Evolutionary conservation across 2,797 vertebrate genomes (phyloP).

Genomic region (Acrossocheilus wenchowensis): DNA sequence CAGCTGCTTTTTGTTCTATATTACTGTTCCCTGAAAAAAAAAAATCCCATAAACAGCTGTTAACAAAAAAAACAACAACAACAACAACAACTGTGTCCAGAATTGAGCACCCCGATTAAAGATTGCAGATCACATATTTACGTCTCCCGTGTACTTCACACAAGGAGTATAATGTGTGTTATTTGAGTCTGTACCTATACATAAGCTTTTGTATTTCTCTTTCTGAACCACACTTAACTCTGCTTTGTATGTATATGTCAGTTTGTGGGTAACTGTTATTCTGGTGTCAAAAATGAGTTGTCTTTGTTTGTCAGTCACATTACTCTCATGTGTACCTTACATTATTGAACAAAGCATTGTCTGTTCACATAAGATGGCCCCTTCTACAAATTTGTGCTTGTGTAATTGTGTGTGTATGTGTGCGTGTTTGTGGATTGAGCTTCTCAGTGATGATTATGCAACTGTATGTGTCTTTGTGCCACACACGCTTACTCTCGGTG

Average conservation of each 20-base stretch:
- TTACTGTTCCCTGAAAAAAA: too few relatives aligned
- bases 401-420: constrained; percentile 16
- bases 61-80: too few relatives aligned
- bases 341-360: constrained; percentile 38
- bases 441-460: constrained; percentile 34
- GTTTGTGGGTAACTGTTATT: neutral
- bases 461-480: constrained; percentile 34
- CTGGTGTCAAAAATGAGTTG: neutral
- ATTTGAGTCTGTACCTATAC: neutral
- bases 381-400: constrained; percentile 33
- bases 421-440: constrained; percentile 4
- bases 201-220: neutral
- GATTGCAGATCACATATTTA: neutral
- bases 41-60: too few relatives aligned
- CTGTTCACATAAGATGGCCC: constrained; percentile 43
- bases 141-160: neutral
- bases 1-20: too few relatives aligned
- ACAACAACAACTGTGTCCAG: too few relatives aligned
- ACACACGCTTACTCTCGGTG: constrained; percentile 27
- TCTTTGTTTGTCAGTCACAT: constrained; percentile 9
- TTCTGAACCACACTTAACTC: neutral
- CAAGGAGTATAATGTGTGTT: neutral
- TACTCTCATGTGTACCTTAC: constrained; percentile 19
- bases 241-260: neutral
- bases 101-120: too few relatives aligned